phyloP scores from a whole-genome alignment of 2,797 vertebrate species.

The Lepus oiostolus region DNA sequence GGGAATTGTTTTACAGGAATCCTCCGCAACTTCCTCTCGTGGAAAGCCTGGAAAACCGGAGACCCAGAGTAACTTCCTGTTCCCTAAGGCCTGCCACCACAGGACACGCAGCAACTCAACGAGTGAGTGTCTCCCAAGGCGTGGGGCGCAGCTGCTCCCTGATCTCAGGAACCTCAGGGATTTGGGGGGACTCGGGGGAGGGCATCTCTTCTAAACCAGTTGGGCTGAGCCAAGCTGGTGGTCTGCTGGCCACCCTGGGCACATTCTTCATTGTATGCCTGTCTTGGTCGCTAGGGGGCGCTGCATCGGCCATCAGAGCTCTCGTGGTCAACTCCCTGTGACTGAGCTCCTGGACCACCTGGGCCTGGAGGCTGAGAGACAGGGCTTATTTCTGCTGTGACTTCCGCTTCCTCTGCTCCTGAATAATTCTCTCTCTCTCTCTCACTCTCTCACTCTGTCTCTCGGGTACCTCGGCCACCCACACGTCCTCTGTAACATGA shows the following conservation, averaged over 20 bases:
- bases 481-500: neutral
- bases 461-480: neutral
- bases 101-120: conserved; percentile 92
- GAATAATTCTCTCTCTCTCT: neutral
- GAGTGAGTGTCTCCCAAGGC: conserved; percentile 87
- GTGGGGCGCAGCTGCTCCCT: neutral
- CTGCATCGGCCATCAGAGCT: rapidly evolving
- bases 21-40: conserved; percentile 53
- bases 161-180: rapidly evolving
- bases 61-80: conserved; percentile 82
- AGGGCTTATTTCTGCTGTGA: neutral
- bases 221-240: neutral
- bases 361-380: neutral
- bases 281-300: neutral
- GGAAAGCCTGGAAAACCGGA: conserved; percentile 84
- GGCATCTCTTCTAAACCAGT: neutral
- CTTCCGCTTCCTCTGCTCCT: neutral
- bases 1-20: conserved; percentile 82
- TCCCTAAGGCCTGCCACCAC: conserved; percentile 88
- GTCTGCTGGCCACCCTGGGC: neutral
- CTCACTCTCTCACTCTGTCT: too few relatives aligned
- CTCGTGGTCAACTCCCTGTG: too few relatives aligned
- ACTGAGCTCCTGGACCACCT: neutral
- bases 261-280: rapidly evolving
- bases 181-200: neutral